Evolutionary conservation across 2,113 vertebrate genomes (phyloP).

Genomic region (Pterocles gutturalis): DNA sequence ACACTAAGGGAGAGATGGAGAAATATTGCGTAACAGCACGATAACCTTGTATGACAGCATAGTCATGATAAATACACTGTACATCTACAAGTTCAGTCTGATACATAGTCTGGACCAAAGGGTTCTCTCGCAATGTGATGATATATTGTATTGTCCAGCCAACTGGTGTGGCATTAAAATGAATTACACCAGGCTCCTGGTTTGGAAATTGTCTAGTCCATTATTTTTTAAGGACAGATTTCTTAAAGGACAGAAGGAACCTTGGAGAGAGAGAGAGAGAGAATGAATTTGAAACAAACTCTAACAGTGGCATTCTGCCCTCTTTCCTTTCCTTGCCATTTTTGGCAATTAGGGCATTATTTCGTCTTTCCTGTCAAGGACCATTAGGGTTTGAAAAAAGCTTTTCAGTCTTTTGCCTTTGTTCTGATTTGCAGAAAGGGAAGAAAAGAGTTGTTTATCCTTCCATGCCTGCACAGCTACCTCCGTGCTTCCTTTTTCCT

Average conservation of each 20-base stretch:
- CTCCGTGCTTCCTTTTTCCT: neutral
- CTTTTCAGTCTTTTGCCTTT: neutral
- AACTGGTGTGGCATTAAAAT: constrained; percentile 56
- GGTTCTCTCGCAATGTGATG: neutral
- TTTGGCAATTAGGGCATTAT: constrained; percentile 40
- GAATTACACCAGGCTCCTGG: constrained; percentile 43
- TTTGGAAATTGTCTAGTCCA: constrained; percentile 54
- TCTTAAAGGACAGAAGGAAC: constrained; percentile 49
- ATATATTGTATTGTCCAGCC: constrained; percentile 56
- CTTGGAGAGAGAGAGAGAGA: constrained; percentile 12
- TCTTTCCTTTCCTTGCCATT: constrained; percentile 6
- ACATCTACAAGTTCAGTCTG: constrained; percentile 22
- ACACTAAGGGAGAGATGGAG: neutral
- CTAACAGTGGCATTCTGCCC: neutral
- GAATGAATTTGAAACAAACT: constrained; percentile 55
- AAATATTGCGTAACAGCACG: neutral
- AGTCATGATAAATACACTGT: neutral
- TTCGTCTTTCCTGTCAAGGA: constrained; percentile 29
- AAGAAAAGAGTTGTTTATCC: neutral
- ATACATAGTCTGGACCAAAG: constrained; percentile 45
- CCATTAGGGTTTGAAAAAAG: neutral
- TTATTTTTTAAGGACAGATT: constrained; percentile 54
- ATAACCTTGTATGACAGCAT: constrained; percentile 18
- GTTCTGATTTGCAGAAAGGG: neutral
- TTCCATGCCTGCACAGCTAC: neutral